A percentile compares a stretch with the other conserved stretches of the same genome.
Conservation (phyloP, 2,113 vertebrate species). For the Coreoperca whiteheadi region DNA sequence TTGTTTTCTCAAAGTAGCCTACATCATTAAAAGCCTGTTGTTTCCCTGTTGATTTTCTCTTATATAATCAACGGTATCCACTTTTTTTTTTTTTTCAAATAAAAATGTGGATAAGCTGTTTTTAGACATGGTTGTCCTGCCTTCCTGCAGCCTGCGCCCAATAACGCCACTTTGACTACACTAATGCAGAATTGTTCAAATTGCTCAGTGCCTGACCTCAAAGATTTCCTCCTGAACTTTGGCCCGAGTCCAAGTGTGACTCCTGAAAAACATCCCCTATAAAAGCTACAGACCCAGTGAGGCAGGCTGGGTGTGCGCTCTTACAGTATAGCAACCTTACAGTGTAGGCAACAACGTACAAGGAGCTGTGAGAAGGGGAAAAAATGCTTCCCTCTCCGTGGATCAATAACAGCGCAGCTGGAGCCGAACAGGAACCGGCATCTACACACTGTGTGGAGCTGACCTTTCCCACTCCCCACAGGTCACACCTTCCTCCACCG, state of each 20-base stretch:
- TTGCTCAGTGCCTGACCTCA: conserved; percentile 4
- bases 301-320: neutral
- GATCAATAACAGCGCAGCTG: conserved; percentile 93
- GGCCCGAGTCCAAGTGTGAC: neutral
- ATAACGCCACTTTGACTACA: neutral
- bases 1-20: neutral
- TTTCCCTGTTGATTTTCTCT: neutral
- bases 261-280: neutral
- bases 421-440: conserved; percentile 88
- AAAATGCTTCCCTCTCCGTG: conserved; percentile 85
- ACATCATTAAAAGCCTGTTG: neutral
- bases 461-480: conserved; percentile 91
- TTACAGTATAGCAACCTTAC: conserved; percentile 39
- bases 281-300: neutral
- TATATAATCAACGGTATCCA: neutral
- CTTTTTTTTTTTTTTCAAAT: neutral
- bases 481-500: conserved; percentile 85
- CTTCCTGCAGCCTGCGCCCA: neutral
- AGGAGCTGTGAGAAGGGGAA: conserved; percentile 49
- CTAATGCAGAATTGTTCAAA: neutral
- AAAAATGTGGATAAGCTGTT: neutral
- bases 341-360: conserved; percentile 50
- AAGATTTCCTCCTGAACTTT: conserved; percentile 33
- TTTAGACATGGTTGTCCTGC: neutral
- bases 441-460: conserved; percentile 86